Percentiles rank a stretch among this genome's conserved stretches.
Conservation (phyloP, 2,797 vertebrate species). For the Crossoptilon crossoptilon region DNA sequence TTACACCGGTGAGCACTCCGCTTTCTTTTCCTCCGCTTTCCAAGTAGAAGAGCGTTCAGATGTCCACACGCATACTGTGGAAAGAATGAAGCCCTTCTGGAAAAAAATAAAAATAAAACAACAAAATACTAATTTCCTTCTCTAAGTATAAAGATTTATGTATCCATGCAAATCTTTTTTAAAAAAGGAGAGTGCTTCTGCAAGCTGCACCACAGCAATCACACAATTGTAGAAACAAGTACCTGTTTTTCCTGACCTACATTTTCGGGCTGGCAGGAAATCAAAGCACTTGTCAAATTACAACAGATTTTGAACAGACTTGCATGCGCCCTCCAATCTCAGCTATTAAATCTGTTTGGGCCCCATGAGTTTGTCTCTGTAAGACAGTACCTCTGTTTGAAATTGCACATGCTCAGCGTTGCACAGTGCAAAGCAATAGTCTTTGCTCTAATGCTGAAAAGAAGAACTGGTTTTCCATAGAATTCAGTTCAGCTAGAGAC, state of each 20-base stretch:
- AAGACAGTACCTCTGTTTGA: not conserved
- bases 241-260: constrained; percentile 65
- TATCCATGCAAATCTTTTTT: not conserved
- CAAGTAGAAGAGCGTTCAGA: not conserved
- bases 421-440: not conserved
- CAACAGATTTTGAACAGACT: constrained; percentile 56
- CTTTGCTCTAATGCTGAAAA: not conserved
- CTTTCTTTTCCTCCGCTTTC: not conserved
- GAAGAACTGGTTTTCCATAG: not conserved
- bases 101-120: not conserved
- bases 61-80: not conserved
- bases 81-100: constrained; percentile 39
- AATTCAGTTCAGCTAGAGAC: not conserved
- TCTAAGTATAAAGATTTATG: constrained; percentile 7
- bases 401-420: not conserved
- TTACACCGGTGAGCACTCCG: not conserved
- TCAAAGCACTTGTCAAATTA: constrained; percentile 52
- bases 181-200: not conserved
- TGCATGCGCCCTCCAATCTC: constrained; percentile 15
- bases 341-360: not conserved
- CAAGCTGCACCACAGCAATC: not conserved
- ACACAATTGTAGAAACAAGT: constrained; percentile 23
- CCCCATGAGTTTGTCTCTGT: not conserved
- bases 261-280: constrained; percentile 58
- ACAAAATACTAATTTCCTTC: not conserved